A percentile compares a stretch with the other conserved stretches of the same genome.
Conservation (phyloP, 2,113 vertebrate species). For the Tympanuchus pallidicinctus region DNA sequence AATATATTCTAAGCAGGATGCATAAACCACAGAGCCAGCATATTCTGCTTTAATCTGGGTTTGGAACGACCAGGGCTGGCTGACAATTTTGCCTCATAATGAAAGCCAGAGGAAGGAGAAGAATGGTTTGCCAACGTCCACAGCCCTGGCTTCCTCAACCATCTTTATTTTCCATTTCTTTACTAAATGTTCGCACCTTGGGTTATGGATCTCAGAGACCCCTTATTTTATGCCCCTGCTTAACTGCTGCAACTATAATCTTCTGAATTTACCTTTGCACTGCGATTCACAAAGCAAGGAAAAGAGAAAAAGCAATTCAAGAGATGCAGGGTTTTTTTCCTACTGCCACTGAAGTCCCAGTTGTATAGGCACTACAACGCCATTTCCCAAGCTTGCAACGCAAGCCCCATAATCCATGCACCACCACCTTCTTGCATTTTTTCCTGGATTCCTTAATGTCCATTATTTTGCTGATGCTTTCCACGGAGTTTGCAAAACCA, state of each 20-base stretch:
- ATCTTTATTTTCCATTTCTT: not conserved
- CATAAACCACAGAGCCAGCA: not conserved
- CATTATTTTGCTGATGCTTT: not conserved
- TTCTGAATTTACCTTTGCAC: not conserved
- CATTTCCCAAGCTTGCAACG: not conserved
- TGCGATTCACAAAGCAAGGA: not conserved
- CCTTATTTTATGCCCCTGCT: not conserved
- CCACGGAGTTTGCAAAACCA: not conserved
- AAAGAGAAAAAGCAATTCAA: not conserved
- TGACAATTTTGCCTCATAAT: not conserved
- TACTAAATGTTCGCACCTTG: fast-evolving
- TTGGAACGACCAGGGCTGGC: not conserved
- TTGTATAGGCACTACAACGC: not conserved
- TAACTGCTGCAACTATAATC: not conserved
- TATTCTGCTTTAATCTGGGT: not conserved
- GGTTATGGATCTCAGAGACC: not conserved
- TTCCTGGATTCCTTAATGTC: not conserved
- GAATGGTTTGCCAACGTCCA: not conserved
- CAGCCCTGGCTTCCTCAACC: fast-evolving
- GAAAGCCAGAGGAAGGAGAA: not conserved
- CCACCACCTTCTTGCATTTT: not conserved
- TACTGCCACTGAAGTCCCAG: not conserved
- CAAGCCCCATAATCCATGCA: fast-evolving
- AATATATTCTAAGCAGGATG: not conserved
- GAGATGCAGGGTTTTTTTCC: not conserved